Evolutionary conservation across 2,113 vertebrate species (phyloP).

Genomic region (Ranitomeya variabilis): DNA sequence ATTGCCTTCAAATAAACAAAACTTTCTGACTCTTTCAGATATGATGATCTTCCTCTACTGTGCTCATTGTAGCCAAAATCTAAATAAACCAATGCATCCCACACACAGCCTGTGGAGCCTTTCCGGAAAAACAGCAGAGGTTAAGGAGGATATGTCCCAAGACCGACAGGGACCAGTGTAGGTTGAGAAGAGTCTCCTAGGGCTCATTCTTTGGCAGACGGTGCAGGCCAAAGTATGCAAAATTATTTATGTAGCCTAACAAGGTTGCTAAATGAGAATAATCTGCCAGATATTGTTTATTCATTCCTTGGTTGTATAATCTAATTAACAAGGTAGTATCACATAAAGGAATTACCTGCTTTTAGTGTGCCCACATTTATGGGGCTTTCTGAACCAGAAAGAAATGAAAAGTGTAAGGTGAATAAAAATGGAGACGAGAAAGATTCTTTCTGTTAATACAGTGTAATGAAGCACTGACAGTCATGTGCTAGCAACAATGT

Average conservation of each 20-base stretch:
- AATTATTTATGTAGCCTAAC: neutral
- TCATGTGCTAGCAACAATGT: no score
- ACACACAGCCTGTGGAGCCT: slow-evolving; percentile 4
- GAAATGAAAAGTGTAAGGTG: no score
- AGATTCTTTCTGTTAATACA: no score
- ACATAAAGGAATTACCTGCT: neutral
- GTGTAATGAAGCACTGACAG: no score
- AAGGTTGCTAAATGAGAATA: neutral
- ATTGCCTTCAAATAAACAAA: slow-evolving; percentile 1
- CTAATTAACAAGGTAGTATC: neutral
- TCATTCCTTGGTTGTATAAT: neutral
- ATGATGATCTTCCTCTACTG: neutral
- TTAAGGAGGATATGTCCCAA: slow-evolving; percentile 12
- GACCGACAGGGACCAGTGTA: slow-evolving; percentile 29
- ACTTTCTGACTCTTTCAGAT: neutral
- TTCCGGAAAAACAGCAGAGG: neutral
- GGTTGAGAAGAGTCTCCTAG: slow-evolving; percentile 19
- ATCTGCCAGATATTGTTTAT: neutral
- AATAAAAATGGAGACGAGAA: no score
- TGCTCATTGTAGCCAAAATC: neutral
- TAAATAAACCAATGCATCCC: slow-evolving; percentile 21
- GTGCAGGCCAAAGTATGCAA: neutral
- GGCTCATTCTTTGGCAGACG: slow-evolving; percentile 4
- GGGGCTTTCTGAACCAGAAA: no score
- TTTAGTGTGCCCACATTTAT: neutral